Evolutionary conservation across 2,113 vertebrate genomes (phyloP).

Genomic region (Ailuropoda melanoleuca): DNA sequence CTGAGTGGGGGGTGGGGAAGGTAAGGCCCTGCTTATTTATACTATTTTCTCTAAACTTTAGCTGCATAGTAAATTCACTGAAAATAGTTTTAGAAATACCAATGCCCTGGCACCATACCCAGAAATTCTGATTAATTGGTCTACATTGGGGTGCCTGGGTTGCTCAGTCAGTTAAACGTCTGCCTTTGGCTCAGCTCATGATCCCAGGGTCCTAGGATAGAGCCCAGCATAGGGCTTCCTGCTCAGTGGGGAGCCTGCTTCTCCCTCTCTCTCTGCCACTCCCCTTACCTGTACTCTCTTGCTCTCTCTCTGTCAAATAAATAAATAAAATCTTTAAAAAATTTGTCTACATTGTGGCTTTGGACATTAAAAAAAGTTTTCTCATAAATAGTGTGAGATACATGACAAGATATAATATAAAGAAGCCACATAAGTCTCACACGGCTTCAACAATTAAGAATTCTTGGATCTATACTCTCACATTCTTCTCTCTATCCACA

Average conservation of each 20-base stretch:
- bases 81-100: conserved; percentile 47
- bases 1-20: too few species aligned
- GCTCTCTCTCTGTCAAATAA: too few species aligned
- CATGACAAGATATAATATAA: background rate
- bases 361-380: background rate
- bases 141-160: background rate
- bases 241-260: too few species aligned
- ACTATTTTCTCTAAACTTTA: background rate
- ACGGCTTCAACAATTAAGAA: conserved; percentile 25
- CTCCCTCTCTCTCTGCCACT: too few species aligned
- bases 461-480: background rate
- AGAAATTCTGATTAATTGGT: conserved; percentile 29
- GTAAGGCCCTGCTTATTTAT: conserved; percentile 8
- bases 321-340: too few species aligned
- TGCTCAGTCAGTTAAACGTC: too few species aligned
- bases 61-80: background rate
- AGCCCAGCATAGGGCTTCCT: too few species aligned
- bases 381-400: background rate
- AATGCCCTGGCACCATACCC: background rate
- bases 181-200: too few species aligned
- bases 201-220: too few species aligned
- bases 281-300: too few species aligned
- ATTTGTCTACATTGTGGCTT: background rate
- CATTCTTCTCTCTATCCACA: background rate
- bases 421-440: background rate